Base-by-base conservation (phyloP, 1,140 invertebrate genomes). In the Hormaphis cornu region DNA sequence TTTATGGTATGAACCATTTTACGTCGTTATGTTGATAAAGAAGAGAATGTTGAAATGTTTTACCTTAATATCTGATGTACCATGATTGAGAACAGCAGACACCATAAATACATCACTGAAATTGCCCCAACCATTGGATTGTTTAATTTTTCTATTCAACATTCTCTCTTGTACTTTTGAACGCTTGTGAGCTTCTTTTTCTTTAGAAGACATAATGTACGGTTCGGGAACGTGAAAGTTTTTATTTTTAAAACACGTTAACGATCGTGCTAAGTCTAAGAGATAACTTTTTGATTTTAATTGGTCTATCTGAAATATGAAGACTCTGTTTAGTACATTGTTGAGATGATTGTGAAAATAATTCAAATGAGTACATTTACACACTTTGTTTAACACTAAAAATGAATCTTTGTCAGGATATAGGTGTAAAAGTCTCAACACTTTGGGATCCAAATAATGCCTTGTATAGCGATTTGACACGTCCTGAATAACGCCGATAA, bases 41-140 rank as follows among this genome's bases (percentile, higher is more conserved):
- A n/a, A n/a, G n/a, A n/a, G n/a, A n/a, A n/a, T n/a, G 20, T 42
- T 56, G 26, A 16, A 63, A 35, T 52, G 50, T 74, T 74, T 79
- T 81, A 91, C 88, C 78, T 85, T 85, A 20, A 95, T 78, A 73
- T 88, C 84, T 24, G 83, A 79, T 37, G 93, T 76, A n/a, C 92
- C 92, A 79, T 86, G 85, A 50, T 86, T 85, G 54, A 84, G 85
- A 35, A 93, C 76, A 0, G 93, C 89, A 22, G 93, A 96, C 10
- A 95, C 81, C 81, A 96, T 87, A 76, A 97, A 97, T 22, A 97
- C 86, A 75, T 90, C 84, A 14, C 82, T 80, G 75, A 97, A 97
- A 72, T 87, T 75, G 48, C 85, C 84, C 85, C 88, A 93, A 5
- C 85, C 84, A 24, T 37, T 76, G 71, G 54, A 58, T 6, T 3